Conservation (phyloP, 1,140 invertebrate genomes). For the Aphaenogaster rudis region DNA sequence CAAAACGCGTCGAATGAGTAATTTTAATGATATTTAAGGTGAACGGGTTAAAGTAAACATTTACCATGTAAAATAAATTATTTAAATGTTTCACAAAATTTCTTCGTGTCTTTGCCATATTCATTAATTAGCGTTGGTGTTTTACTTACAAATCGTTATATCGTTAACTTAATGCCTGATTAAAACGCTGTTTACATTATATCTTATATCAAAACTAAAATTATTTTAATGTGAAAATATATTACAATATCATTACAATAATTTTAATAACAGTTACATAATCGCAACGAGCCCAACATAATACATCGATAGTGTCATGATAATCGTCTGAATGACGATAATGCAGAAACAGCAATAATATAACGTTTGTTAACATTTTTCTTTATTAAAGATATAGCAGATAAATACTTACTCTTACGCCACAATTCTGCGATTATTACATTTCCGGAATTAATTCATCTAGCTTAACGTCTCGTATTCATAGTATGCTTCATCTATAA, state of each 20-base stretch:
- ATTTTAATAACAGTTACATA: conserved; percentile 2
- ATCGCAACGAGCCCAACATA: not conserved
- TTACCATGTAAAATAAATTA: too few relatives aligned
- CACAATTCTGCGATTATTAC: conserved; percentile 34
- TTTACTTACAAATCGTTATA: too few relatives aligned
- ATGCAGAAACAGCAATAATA: not conserved
- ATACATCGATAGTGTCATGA: not conserved
- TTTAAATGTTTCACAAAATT: too few relatives aligned
- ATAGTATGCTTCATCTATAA: conserved; percentile 2
- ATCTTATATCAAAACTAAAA: not conserved
- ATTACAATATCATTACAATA: conserved; percentile 13
- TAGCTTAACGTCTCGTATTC: not conserved
- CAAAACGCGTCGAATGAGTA: too few relatives aligned
- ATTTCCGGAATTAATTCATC: not conserved
- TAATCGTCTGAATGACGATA: not conserved
- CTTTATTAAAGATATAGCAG: conserved; percentile 31
- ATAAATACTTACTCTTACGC: conserved; percentile 18
- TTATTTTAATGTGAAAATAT: conserved; percentile 15
- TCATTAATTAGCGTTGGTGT: too few relatives aligned
- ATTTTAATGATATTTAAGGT: too few relatives aligned
- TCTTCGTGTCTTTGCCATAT: too few relatives aligned
- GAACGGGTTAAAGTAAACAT: too few relatives aligned
- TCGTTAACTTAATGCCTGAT: not conserved
- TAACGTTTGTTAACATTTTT: not conserved
- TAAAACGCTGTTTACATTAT: conserved; percentile 12